Evolutionary conservation across 1,140 invertebrate genomes (phyloP).

Genomic region (Spodoptera frugiperda): DNA sequence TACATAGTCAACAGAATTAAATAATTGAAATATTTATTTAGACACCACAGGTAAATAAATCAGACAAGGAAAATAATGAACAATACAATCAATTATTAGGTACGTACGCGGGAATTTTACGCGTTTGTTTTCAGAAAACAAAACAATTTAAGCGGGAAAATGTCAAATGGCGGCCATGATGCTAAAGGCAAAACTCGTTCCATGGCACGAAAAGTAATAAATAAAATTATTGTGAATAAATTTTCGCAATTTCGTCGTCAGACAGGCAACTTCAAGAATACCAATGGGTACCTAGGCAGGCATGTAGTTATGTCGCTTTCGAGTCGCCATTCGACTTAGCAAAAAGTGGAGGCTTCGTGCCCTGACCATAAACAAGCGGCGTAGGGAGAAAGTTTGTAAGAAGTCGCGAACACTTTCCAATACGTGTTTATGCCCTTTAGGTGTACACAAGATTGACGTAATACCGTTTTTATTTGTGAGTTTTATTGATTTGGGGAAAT

Average conservation of each 20-base stretch:
- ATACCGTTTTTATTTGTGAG: too few species aligned
- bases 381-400: slow-evolving; percentile 52
- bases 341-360: slow-evolving; percentile 54
- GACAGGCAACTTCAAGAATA: slow-evolving; percentile 22
- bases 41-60: too few species aligned
- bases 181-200: slow-evolving; percentile 1
- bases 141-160: not conserved
- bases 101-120: too few species aligned
- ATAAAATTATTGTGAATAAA: slow-evolving; percentile 4
- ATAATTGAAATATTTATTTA: too few species aligned
- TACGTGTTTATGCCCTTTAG: slow-evolving; percentile 36
- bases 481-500: too few species aligned
- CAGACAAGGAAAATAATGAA: too few species aligned
- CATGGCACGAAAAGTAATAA: slow-evolving; percentile 7
- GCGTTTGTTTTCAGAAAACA: not conserved
- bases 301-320: slow-evolving; percentile 59
- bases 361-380: slow-evolving; percentile 54
- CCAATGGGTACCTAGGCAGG: slow-evolving; percentile 30
- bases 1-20: too few species aligned
- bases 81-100: too few species aligned
- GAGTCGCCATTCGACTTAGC: slow-evolving; percentile 38
- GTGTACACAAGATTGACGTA: not conserved
- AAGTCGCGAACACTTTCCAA: slow-evolving; percentile 56
- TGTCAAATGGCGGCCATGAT: slow-evolving; percentile 1
- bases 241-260: slow-evolving; percentile 30